These are phyloP conservation scores for Gavia stellata DNA, from an alignment of 2,113 vertebrate species.

Conservation along the genomic window DNA sequence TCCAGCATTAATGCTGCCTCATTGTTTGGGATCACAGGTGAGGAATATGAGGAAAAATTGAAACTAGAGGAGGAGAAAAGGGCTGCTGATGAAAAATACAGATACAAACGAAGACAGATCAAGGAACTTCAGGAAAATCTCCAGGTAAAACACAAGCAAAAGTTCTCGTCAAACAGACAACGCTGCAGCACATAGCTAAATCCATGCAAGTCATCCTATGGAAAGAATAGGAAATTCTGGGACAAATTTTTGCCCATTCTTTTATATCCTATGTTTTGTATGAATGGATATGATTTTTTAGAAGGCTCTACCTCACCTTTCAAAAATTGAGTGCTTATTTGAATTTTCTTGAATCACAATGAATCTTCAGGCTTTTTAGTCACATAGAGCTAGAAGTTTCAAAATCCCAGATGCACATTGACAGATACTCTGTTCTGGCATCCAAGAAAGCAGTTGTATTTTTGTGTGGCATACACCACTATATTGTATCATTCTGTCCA, in stretches of 20 bases:
- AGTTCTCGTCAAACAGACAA: not conserved
- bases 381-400: not conserved
- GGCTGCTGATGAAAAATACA: slow-evolving; percentile 75
- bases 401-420: not conserved
- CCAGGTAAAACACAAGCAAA: slow-evolving; percentile 72
- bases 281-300: not conserved
- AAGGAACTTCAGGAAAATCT: slow-evolving; percentile 81
- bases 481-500: not conserved
- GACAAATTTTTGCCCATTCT: not conserved
- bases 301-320: not conserved
- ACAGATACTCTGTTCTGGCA: not conserved
- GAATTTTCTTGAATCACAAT: not conserved
- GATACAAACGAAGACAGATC: slow-evolving; percentile 76
- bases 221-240: not conserved
- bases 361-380: not conserved
- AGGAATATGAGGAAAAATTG: slow-evolving; percentile 77
- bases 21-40: slow-evolving; percentile 65
- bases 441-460: not conserved
- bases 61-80: slow-evolving; percentile 82
- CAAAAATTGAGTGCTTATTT: not conserved
- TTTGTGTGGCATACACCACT: not conserved
- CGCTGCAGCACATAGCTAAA: not conserved
- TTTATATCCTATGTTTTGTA: not conserved
- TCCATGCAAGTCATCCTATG: not conserved
- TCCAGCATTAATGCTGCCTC: not conserved